Percentiles rank a stretch among this genome's conserved stretches.
phyloP scores from a whole-genome alignment of 1,140 invertebrate species.

The Drosophila simulans region DNA sequence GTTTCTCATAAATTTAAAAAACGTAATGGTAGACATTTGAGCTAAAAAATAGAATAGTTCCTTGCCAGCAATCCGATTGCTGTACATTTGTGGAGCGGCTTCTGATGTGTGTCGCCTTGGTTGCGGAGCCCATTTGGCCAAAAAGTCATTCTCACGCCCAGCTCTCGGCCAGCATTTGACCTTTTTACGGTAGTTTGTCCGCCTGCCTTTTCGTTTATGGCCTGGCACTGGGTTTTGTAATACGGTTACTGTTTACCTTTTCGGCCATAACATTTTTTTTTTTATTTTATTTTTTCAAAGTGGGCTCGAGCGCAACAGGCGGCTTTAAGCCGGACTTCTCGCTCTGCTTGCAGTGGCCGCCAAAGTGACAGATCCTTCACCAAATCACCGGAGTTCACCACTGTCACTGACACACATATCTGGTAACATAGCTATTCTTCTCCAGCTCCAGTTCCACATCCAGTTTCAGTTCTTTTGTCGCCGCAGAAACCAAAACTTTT shows the following conservation, averaged over 20 bases:
- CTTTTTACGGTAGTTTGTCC: slow-evolving; percentile 64
- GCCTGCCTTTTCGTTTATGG: slow-evolving; percentile 36
- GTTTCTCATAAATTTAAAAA: too few relatives aligned
- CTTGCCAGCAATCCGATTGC: slow-evolving; percentile 21
- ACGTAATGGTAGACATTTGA: not conserved
- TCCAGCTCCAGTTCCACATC: slow-evolving; percentile 22
- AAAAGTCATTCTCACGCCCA: slow-evolving; percentile 64
- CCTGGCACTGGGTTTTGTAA: slow-evolving; percentile 57
- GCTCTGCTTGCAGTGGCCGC: slow-evolving; percentile 65
- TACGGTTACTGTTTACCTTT: slow-evolving; percentile 43
- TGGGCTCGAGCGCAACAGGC: not conserved
- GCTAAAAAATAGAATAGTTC: slow-evolving; percentile 18
- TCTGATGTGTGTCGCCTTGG: slow-evolving; percentile 48
- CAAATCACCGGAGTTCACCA: slow-evolving; percentile 20
- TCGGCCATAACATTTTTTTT: slow-evolving; percentile 12
- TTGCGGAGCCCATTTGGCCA: slow-evolving; percentile 25
- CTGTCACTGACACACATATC: slow-evolving; percentile 78
- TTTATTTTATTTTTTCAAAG: too few relatives aligned
- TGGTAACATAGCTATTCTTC: slow-evolving; percentile 57
- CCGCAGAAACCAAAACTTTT: slow-evolving; percentile 46
- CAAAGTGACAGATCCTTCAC: slow-evolving; percentile 61
- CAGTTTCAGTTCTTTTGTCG: slow-evolving; percentile 49
- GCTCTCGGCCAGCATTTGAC: slow-evolving; percentile 49
- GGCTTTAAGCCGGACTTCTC: slow-evolving; percentile 18
- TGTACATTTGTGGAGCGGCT: slow-evolving; percentile 67